A percentile compares a stretch with the other conserved stretches of the same genome.
Conservation (phyloP, 92 coral and sea anemone genomes). For the Umimayanthus kanabou region DNA sequence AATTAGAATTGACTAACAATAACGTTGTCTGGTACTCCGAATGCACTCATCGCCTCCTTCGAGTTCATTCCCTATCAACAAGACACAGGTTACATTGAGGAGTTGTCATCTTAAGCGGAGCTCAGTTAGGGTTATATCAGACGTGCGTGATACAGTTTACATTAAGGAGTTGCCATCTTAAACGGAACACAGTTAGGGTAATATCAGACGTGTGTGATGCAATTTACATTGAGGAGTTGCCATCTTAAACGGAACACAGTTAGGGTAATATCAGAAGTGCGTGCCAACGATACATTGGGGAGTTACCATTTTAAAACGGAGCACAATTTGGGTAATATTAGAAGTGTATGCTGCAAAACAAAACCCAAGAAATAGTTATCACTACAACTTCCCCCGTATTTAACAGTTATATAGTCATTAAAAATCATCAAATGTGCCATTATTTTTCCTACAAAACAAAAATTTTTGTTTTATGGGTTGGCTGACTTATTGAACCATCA, state of each 20-base stretch:
- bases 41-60: constrained; percentile 9
- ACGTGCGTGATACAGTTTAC: not conserved
- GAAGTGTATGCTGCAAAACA: not conserved
- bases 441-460: no score
- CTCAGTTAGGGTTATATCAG: no score
- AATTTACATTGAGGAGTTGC: not conserved
- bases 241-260: no score
- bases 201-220: no score
- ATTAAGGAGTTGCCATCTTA: not conserved
- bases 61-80: constrained; percentile 27
- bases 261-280: no score
- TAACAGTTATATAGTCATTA: no score
- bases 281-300: no score
- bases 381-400: not conserved
- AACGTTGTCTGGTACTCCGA: constrained; percentile 29
- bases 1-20: constrained; percentile 31
- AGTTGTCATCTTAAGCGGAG: not conserved
- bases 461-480: no score
- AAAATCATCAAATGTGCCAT: no score
- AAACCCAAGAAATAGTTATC: not conserved
- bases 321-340: no score
- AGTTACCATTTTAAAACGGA: not conserved
- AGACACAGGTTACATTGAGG: not conserved
- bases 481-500: no score
- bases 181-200: no score